phyloP scores from a whole-genome alignment of 2,888 invertebrate species.

The Malthinus seriepunctatus region DNA sequence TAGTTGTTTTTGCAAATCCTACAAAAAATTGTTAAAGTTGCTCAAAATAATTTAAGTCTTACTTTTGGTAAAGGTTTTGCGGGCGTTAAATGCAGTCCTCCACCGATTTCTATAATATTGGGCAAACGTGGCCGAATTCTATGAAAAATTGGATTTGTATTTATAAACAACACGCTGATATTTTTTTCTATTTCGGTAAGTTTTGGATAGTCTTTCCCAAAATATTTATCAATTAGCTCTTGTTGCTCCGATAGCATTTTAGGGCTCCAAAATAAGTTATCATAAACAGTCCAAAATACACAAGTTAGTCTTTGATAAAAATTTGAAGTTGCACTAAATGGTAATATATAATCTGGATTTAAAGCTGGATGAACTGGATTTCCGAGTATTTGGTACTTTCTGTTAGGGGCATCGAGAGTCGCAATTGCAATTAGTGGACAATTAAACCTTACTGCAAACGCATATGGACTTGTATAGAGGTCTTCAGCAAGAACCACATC shows the following conservation, averaged over 20 bases:
- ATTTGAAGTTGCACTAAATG: constrained; percentile 31
- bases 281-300: neutral
- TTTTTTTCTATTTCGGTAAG: neutral
- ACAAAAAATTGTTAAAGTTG: neutral
- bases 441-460: constrained; percentile 44
- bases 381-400: constrained; percentile 42
- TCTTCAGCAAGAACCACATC: constrained; percentile 48
- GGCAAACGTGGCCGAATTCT: neutral
- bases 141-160: neutral
- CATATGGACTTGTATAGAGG: constrained; percentile 39
- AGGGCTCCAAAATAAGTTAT: neutral
- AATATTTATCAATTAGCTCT: neutral
- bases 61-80: constrained; percentile 3
- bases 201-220: neutral
- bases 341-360: constrained; percentile 43
- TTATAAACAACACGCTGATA: neutral
- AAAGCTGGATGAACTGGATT: constrained; percentile 45
- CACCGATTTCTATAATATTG: neutral
- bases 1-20: neutral
- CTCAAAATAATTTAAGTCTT: too few species aligned
- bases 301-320: constrained; percentile 39
- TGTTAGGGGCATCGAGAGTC: constrained; percentile 42
- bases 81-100: neutral
- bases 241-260: neutral
- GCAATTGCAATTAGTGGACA: constrained; percentile 46